These are phyloP conservation scores for Micoletzkya japonica DNA, from an alignment of 2,888 invertebrate genomes.

Conservation along the genomic window DNA sequence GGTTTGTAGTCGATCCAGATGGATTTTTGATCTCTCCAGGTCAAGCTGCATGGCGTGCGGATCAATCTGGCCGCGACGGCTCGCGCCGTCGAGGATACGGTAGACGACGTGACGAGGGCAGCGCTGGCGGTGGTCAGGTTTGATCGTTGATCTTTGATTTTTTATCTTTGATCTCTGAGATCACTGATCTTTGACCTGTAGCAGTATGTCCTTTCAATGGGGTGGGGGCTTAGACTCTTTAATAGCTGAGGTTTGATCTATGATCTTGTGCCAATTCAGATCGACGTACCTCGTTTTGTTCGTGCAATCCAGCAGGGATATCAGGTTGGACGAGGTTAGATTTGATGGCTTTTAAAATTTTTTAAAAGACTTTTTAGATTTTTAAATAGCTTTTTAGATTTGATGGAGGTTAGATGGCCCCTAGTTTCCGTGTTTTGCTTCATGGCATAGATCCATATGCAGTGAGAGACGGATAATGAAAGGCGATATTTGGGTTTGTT, in stretches of 20 bases:
- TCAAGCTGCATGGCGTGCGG: conserved; percentile 19
- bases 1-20: too few species aligned
- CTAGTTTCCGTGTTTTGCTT: too few species aligned
- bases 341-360: not conserved
- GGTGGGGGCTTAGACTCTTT: too few species aligned
- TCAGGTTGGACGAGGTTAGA: not conserved
- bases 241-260: too few species aligned
- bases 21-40: not conserved
- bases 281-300: conserved; percentile 22
- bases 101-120: not conserved
- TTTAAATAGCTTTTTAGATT: not conserved
- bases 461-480: too few species aligned
- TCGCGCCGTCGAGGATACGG: not conserved
- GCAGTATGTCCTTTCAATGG: too few species aligned
- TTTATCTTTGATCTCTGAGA: too few species aligned
- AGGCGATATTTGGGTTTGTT: not conserved
- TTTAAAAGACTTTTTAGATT: not conserved
- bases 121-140: not conserved
- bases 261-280: too few species aligned
- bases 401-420: not conserved
- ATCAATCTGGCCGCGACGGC: conserved; percentile 4
- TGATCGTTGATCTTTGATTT: too few species aligned
- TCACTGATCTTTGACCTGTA: too few species aligned
- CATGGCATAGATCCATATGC: too few species aligned
- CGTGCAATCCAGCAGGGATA: not conserved